Conservation (phyloP, 2,113 vertebrate species). For the Euleptes europaea region DNA sequence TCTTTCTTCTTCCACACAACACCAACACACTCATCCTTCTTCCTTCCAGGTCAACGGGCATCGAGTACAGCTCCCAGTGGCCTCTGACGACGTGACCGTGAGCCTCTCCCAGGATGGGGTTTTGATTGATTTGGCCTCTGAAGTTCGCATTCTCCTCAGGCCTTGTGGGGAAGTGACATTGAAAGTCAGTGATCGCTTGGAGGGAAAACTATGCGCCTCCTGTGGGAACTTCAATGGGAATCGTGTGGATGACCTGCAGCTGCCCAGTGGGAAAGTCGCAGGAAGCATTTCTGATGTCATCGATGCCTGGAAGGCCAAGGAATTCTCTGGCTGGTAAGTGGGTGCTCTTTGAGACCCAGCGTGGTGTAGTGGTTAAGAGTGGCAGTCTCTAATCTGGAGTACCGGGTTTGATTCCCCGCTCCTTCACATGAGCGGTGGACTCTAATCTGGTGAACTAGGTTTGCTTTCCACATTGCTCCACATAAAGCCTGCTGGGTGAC, state of each 20-base stretch:
- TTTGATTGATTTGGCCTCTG: slow-evolving; percentile 56
- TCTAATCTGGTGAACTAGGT: too few relatives aligned
- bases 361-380: too few relatives aligned
- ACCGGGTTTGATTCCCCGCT: too few relatives aligned
- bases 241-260: slow-evolving; percentile 63
- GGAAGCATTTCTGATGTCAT: slow-evolving; percentile 51
- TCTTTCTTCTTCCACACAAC: too few relatives aligned
- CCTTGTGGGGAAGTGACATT: slow-evolving; percentile 60
- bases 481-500: too few relatives aligned
- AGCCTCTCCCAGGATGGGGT: slow-evolving; percentile 40
- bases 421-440: too few relatives aligned
- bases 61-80: slow-evolving; percentile 56
- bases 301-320: slow-evolving; percentile 64
- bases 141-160: slow-evolving; percentile 63
- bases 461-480: too few relatives aligned
- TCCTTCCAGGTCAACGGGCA: slow-evolving; percentile 70
- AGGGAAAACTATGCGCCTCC: slow-evolving; percentile 57
- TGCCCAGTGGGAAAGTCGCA: slow-evolving; percentile 53
- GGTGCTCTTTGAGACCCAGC: too few relatives aligned
- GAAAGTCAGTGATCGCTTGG: slow-evolving; percentile 42
- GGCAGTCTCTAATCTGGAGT: too few relatives aligned
- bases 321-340: slow-evolving; percentile 10
- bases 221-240: slow-evolving; percentile 73
- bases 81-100: slow-evolving; percentile 45
- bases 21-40: too few relatives aligned